Evolutionary conservation across 2,888 invertebrate genomes (phyloP).

Genomic region (Apodemia hepburni): DNA sequence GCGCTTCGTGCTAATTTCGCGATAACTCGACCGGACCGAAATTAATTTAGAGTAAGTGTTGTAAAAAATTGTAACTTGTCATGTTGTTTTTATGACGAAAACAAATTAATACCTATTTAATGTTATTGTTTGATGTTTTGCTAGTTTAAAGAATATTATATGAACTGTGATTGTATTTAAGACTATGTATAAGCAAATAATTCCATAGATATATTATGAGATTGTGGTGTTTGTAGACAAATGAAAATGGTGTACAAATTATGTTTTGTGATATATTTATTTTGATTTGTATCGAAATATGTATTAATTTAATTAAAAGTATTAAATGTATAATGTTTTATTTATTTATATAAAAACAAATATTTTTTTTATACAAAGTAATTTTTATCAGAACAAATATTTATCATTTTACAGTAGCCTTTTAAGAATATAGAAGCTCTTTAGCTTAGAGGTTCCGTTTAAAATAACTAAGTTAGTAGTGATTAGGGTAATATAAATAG

Average conservation of each 20-base stretch:
- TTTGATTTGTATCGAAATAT: constrained; percentile 13
- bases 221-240: constrained; percentile 6
- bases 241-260: constrained; percentile 17
- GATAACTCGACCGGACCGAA: too few relatives aligned
- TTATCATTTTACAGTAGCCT: too few relatives aligned
- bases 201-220: constrained; percentile 4
- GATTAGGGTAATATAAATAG: too few relatives aligned
- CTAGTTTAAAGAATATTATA: constrained; percentile 12
- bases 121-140: constrained; percentile 3
- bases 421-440: too few relatives aligned
- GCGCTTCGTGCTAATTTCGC: too few relatives aligned
- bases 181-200: background rate
- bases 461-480: too few relatives aligned
- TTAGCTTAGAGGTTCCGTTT: too few relatives aligned
- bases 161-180: constrained; percentile 14
- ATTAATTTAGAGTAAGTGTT: background rate
- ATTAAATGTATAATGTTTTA: background rate
- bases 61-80: background rate
- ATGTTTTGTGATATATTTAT: constrained; percentile 9
- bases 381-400: background rate
- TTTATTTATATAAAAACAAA: background rate
- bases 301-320: constrained; percentile 11
- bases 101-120: background rate
- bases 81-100: background rate
- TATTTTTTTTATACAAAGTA: too few relatives aligned